These are phyloP conservation scores for Megaustenia siamemsis DNA, from an alignment of 2,888 invertebrate species.

Conservation along the genomic window DNA sequence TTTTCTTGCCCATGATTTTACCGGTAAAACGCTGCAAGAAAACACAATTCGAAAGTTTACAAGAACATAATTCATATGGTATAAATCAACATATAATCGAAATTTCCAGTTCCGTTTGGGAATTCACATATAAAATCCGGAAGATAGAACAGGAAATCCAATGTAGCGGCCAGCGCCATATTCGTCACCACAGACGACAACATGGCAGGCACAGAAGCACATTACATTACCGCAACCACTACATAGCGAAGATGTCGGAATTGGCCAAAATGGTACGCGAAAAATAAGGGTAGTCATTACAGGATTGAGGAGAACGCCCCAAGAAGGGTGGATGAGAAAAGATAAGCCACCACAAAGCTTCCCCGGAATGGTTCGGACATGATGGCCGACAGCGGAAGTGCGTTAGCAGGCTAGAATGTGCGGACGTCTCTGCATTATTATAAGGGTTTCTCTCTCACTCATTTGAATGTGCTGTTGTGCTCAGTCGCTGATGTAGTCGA, in stretches of 20 bases:
- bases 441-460: conserved; percentile 44
- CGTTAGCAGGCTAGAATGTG: conserved; percentile 13
- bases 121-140: conserved; percentile 2
- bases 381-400: conserved; percentile 50
- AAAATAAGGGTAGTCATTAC: background rate
- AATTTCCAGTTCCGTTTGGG: background rate
- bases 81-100: conserved; percentile 4
- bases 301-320: background rate
- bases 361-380: conserved; percentile 18
- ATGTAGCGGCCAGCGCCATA: conserved; percentile 9
- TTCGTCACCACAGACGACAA: background rate
- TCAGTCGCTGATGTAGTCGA: conserved; percentile 10
- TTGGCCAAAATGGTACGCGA: conserved; percentile 14
- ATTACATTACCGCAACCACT: background rate
- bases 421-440: background rate
- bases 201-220: background rate
- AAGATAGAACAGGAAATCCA: background rate
- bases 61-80: background rate
- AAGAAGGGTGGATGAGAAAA: background rate
- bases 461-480: conserved; percentile 30
- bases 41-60: background rate
- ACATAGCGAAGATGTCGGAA: background rate
- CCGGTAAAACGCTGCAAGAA: background rate
- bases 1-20: conserved; percentile 79
- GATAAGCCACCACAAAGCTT: background rate